Evolutionary conservation across 1,140 invertebrate genomes (phyloP).

Genomic region (Eumeta japonica): DNA sequence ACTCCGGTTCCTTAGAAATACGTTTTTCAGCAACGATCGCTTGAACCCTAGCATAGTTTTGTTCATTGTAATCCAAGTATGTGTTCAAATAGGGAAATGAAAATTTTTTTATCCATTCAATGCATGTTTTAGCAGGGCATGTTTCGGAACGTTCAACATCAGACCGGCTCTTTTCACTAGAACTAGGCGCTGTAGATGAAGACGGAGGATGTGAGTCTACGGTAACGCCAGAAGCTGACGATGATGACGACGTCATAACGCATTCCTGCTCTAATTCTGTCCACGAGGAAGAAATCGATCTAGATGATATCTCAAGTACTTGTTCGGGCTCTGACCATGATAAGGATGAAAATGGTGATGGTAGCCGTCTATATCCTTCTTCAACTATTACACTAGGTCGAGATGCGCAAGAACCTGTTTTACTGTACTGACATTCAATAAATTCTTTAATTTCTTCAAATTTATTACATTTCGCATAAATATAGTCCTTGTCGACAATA

Average conservation of each 20-base stretch:
- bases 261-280: too few relatives aligned
- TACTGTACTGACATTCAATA: conserved; percentile 13
- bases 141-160: conserved; percentile 21
- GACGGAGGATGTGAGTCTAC: too few relatives aligned
- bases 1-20: conserved; percentile 9
- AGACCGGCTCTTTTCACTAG: too few relatives aligned
- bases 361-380: too few relatives aligned
- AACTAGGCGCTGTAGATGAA: conserved; percentile 20
- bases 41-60: conserved; percentile 33
- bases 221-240: too few relatives aligned
- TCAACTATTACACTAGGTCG: conserved; percentile 2
- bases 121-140: conserved; percentile 32
- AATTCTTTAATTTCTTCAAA: conserved; percentile 36
- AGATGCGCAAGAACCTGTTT: neutral
- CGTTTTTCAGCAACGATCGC: conserved; percentile 19
- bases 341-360: too few relatives aligned
- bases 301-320: too few relatives aligned
- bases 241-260: too few relatives aligned
- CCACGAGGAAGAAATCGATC: too few relatives aligned
- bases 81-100: conserved; percentile 26
- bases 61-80: conserved; percentile 37
- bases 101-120: conserved; percentile 16
- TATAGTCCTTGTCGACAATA: conserved; percentile 29
- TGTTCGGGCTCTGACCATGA: too few relatives aligned
- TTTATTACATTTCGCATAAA: conserved; percentile 45